These are phyloP conservation scores for Drosophila equinoxialis DNA, from an alignment of 1,140 invertebrate genomes.

Conservation along the genomic window DNA sequence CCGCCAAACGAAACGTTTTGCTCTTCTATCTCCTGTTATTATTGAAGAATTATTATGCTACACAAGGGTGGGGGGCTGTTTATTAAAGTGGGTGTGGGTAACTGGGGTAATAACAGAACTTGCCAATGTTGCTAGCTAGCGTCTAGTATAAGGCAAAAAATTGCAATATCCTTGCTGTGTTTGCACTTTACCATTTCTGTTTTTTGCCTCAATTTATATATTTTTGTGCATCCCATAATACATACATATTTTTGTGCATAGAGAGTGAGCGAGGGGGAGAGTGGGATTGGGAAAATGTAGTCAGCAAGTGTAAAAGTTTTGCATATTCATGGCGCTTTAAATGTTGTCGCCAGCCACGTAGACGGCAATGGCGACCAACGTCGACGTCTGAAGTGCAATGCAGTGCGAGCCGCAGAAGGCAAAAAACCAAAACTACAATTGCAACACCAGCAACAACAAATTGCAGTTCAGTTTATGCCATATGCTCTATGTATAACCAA, in stretches of 20 bases:
- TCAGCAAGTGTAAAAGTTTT: conserved; percentile 73
- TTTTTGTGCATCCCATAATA: conserved; percentile 43
- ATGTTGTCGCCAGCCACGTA: conserved; percentile 69
- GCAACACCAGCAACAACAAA: conserved; percentile 34
- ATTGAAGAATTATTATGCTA: conserved; percentile 76
- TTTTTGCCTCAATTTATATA: conserved; percentile 55
- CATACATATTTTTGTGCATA: conserved; percentile 38
- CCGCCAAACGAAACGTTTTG: conserved; percentile 73
- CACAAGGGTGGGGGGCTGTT: conserved; percentile 19
- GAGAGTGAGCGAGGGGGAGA: conserved; percentile 28
- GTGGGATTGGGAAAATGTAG: not conserved
- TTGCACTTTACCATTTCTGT: conserved; percentile 35
- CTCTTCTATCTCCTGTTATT: conserved; percentile 50
- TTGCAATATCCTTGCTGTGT: conserved; percentile 49
- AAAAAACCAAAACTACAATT: conserved; percentile 59
- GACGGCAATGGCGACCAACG: conserved; percentile 30
- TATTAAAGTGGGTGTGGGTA: not conserved
- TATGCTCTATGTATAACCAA: conserved; percentile 32
- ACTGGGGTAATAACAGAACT: conserved; percentile 55
- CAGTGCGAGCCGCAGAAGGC: conserved; percentile 66
- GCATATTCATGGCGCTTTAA: conserved; percentile 81
- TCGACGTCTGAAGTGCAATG: conserved; percentile 70
- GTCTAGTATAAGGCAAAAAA: conserved; percentile 28
- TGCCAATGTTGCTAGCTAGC: conserved; percentile 50
- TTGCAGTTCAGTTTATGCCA: conserved; percentile 31